These are phyloP conservation scores for Phania funesta DNA, from an alignment of 2,888 invertebrate genomes.

Conservation along the genomic window DNA sequence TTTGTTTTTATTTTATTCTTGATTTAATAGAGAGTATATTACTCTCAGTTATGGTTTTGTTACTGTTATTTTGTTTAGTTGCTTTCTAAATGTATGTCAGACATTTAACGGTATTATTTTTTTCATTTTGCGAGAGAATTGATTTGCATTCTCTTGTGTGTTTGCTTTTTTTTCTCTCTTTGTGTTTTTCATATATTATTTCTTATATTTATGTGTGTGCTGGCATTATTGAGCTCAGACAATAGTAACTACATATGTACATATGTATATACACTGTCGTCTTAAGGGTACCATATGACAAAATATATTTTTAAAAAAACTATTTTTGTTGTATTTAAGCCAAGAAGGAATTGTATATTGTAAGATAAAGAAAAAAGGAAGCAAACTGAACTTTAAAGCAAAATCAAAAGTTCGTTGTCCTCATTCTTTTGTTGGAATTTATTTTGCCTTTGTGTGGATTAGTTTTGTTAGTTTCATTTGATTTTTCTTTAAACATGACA, in stretches of 20 bases:
- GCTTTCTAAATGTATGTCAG: constrained; percentile 25
- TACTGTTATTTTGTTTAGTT: background rate
- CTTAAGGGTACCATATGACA: constrained; percentile 54
- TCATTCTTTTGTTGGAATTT: constrained; percentile 24
- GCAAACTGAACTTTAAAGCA: constrained; percentile 4
- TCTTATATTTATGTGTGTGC: background rate
- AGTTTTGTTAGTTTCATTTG: constrained; percentile 5
- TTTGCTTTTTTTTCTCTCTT: background rate
- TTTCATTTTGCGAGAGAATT: background rate
- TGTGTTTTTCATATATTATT: background rate
- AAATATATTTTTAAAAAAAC: background rate
- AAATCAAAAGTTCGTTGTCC: constrained; percentile 56
- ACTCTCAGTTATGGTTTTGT: constrained; percentile 16
- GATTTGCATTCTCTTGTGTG: constrained; percentile 1
- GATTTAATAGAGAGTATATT: background rate
- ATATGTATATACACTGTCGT: no score
- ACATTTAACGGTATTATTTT: background rate
- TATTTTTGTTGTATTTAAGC: background rate
- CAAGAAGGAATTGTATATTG: background rate
- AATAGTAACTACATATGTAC: background rate
- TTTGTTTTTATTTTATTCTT: background rate
- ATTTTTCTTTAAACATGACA: constrained; percentile 36
- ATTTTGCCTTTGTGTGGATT: background rate
- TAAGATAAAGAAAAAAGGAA: background rate
- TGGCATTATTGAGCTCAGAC: constrained; percentile 14